Evolutionary conservation across 2,797 vertebrate species (phyloP).

Genomic region (Gymnothorax javanicus): DNA sequence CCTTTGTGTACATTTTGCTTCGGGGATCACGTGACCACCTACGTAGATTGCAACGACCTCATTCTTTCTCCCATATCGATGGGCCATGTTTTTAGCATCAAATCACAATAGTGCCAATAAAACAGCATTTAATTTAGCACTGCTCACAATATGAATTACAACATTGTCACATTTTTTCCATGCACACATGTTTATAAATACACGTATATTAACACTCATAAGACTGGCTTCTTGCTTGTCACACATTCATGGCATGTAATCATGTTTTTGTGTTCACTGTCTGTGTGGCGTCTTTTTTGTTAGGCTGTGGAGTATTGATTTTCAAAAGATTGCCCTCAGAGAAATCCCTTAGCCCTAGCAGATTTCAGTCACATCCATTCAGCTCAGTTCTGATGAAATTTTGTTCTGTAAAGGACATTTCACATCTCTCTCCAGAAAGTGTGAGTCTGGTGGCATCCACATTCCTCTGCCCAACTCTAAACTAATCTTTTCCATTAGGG

Average conservation of each 20-base stretch:
- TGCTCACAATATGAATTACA: no score
- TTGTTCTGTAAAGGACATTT: neutral
- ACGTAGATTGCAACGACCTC: no score
- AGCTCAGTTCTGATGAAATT: neutral
- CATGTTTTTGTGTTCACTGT: neutral
- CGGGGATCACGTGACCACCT: no score
- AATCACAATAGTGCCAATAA: no score
- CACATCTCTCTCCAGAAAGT: constrained; percentile 5
- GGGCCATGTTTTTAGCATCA: no score
- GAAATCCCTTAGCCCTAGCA: neutral
- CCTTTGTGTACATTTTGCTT: no score
- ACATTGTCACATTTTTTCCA: neutral
- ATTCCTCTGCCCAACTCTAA: neutral
- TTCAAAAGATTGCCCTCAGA: neutral
- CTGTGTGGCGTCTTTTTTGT: neutral
- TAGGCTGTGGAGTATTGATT: neutral
- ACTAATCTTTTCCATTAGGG: constrained; percentile 69
- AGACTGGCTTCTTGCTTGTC: neutral
- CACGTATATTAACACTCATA: neutral
- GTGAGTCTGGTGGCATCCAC: neutral
- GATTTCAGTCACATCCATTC: constrained; percentile 19
- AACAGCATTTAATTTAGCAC: no score
- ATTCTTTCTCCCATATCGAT: no score
- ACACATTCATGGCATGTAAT: neutral
- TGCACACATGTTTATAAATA: neutral